Percentiles rank a stretch among this genome's conserved stretches.
phyloP scores from a whole-genome alignment of 2,797 vertebrate genomes.

The Moxostoma hubbsi region DNA sequence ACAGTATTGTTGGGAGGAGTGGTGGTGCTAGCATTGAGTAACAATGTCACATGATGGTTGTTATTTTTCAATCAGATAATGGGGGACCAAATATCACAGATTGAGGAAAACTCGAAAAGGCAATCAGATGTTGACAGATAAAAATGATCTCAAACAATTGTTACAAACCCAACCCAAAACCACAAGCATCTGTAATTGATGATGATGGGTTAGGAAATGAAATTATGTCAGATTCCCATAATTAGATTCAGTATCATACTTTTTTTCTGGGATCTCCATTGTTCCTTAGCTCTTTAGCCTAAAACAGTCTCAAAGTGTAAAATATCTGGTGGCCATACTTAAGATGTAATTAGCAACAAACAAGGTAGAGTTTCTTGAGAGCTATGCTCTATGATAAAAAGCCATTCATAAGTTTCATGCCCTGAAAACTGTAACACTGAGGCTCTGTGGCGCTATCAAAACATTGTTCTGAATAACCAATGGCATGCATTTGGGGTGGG shows the following conservation, averaged over 20 bases:
- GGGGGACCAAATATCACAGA: constrained; percentile 28
- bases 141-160: constrained; percentile 36
- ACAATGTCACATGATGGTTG: not conserved
- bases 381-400: no score
- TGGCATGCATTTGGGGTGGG: no score
- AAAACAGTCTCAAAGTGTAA: constrained; percentile 12
- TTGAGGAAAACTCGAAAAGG: constrained; percentile 18
- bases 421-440: no score
- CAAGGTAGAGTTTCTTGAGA: constrained; percentile 16
- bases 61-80: constrained; percentile 27
- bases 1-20: constrained; percentile 15
- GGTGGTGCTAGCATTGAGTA: constrained; percentile 15
- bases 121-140: constrained; percentile 59
- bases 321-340: constrained; percentile 13
- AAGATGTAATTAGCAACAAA: constrained; percentile 33
- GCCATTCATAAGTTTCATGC: no score
- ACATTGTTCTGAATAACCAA: no score
- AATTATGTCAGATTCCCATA: constrained; percentile 60
- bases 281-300: constrained; percentile 25
- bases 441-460: no score
- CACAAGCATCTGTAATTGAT: constrained; percentile 70
- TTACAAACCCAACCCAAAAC: constrained; percentile 70
- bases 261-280: constrained; percentile 12
- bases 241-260: constrained; percentile 40
- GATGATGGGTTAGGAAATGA: constrained; percentile 72